Percentiles rank a stretch among this genome's conserved stretches.
Conservation (phyloP, 2,113 vertebrate species). For the Bujurquina vittata region DNA sequence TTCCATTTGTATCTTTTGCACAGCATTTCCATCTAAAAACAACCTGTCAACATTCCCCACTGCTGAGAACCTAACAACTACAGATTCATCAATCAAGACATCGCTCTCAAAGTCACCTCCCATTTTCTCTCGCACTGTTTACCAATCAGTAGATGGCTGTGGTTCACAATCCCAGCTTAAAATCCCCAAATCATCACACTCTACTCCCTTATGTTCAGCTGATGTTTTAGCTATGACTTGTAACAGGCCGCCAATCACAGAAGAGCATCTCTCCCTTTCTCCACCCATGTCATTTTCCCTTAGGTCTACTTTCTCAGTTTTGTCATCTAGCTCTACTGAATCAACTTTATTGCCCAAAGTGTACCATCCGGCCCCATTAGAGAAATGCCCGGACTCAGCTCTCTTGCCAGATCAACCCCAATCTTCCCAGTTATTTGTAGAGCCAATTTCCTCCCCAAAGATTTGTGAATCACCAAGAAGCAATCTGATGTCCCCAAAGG, state of each 20-base stretch:
- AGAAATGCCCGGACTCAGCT: conserved; percentile 19
- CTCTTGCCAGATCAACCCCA: conserved; percentile 21
- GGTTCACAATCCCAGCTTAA: conserved; percentile 32
- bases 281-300: conserved; percentile 18
- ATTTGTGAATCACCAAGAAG: conserved; percentile 32
- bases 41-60: conserved; percentile 4
- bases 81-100: conserved; percentile 37
- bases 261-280: conserved; percentile 15
- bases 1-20: conserved; percentile 16
- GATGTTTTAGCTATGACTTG: conserved; percentile 9
- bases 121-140: background rate
- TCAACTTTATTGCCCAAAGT: conserved; percentile 44
- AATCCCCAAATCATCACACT: background rate
- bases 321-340: conserved; percentile 45
- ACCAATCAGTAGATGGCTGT: conserved; percentile 24
- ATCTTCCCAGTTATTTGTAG: conserved; percentile 29
- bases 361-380: conserved; percentile 20
- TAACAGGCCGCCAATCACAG: background rate
- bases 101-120: conserved; percentile 19
- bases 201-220: background rate
- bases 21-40: conserved; percentile 32
- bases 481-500: conserved; percentile 38
- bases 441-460: conserved; percentile 33
- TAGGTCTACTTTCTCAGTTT: conserved; percentile 57
- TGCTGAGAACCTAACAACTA: conserved; percentile 31